Percentiles rank a stretch among this genome's conserved stretches.
phyloP scores from a whole-genome alignment of 2,888 invertebrate genomes.

The Biston betularia region DNA sequence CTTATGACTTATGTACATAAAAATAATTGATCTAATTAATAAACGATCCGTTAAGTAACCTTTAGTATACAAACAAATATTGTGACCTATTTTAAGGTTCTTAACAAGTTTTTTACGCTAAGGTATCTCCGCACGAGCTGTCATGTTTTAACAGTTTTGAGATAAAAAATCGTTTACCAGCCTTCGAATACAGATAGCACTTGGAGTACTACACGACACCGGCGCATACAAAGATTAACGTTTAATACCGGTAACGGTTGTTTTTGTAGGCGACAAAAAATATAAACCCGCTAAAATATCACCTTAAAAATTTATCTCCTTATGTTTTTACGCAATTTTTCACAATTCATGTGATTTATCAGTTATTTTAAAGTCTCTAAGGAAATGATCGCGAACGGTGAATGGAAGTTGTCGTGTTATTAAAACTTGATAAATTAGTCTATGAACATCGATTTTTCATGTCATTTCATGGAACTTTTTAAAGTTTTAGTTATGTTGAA shows the following conservation, averaged over 20 bases:
- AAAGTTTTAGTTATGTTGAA: neutral
- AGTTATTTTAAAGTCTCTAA: slow-evolving; percentile 19
- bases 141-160: slow-evolving; percentile 43
- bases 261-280: slow-evolving; percentile 38
- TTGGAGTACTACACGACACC: slow-evolving; percentile 26
- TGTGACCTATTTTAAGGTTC: slow-evolving; percentile 2
- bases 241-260: slow-evolving; percentile 47
- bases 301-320: slow-evolving; percentile 24
- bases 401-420: slow-evolving; percentile 22
- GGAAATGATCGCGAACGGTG: slow-evolving; percentile 22
- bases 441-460: slow-evolving; percentile 29
- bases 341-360: slow-evolving; percentile 42
- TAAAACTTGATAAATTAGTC: slow-evolving; percentile 32
- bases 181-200: slow-evolving; percentile 44
- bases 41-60: neutral
- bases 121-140: slow-evolving; percentile 48
- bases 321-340: slow-evolving; percentile 39
- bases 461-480: slow-evolving; percentile 13
- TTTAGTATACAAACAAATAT: neutral
- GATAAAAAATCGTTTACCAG: slow-evolving; percentile 55
- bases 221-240: slow-evolving; percentile 38
- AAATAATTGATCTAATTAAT: neutral
- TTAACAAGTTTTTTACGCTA: slow-evolving; percentile 13
- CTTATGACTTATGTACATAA: too few relatives aligned
- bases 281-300: slow-evolving; percentile 26